Percentiles rank a stretch among this genome's conserved stretches.
Conservation (phyloP, 1,140 invertebrate species). For the Cydia fagiglandana region DNA sequence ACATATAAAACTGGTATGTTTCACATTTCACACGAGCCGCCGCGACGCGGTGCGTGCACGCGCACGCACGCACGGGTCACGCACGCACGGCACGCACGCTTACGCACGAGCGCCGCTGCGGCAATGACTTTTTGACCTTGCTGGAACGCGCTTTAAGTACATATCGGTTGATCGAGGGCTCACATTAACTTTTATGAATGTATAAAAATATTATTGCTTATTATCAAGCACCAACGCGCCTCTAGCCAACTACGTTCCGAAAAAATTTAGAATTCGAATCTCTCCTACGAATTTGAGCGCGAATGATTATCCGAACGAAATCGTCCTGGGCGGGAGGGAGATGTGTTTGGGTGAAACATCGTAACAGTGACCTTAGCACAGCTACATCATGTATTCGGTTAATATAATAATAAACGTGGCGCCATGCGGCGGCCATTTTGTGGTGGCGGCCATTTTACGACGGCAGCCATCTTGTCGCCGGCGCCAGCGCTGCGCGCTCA, state of each 20-base stretch:
- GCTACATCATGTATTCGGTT: constrained; percentile 74
- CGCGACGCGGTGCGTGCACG: not conserved
- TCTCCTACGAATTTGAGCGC: constrained; percentile 66
- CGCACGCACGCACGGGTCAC: not conserved
- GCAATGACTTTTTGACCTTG: constrained; percentile 71
- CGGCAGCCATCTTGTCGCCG: constrained; percentile 12
- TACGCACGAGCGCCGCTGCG: constrained; percentile 31
- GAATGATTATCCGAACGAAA: constrained; percentile 56
- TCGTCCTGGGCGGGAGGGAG: constrained; percentile 36
- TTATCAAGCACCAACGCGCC: constrained; percentile 77
- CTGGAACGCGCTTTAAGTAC: constrained; percentile 38
- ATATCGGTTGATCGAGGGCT: constrained; percentile 48
- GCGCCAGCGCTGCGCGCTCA: constrained; percentile 62
- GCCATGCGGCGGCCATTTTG: constrained; percentile 24
- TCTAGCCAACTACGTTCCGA: constrained; percentile 72
- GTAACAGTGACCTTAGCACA: constrained; percentile 67
- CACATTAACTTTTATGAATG: constrained; percentile 68
- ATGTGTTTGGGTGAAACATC: constrained; percentile 44
- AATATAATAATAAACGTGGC: constrained; percentile 43
- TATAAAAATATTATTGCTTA: constrained; percentile 79
- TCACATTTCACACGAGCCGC: constrained; percentile 35
- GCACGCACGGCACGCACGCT: constrained; percentile 8
- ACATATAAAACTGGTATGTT: constrained; percentile 65
- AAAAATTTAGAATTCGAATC: constrained; percentile 72
- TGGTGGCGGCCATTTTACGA: not conserved